A percentile compares a stretch with the other conserved stretches of the same genome.
phyloP scores from a whole-genome alignment of 2,797 vertebrate species.

The Tangara arthus region DNA sequence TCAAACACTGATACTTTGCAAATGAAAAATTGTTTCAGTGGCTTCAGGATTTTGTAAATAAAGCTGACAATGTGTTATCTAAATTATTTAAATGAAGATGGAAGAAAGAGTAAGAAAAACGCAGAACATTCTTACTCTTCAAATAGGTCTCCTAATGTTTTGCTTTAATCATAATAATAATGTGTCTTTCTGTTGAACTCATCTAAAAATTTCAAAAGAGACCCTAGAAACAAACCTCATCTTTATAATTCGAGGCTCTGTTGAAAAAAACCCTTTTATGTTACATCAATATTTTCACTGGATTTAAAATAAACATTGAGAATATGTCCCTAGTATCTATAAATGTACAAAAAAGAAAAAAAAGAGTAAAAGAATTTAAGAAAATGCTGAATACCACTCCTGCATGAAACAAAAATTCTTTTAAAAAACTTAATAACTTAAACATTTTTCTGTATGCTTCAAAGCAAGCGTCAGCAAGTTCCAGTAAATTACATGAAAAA shows the following conservation, averaged over 20 bases:
- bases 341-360: rapidly evolving
- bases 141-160: background rate
- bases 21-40: background rate
- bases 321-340: background rate
- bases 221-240: background rate
- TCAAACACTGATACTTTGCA: background rate
- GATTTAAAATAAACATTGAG: background rate
- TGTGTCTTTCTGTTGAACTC: background rate
- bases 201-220: background rate
- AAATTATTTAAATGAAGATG: background rate
- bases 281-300: background rate
- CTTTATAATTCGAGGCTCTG: background rate
- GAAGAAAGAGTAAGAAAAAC: background rate
- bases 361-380: background rate
- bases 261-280: background rate
- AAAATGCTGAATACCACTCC: background rate
- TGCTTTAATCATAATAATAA: background rate
- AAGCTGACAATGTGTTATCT: background rate
- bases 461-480: background rate
- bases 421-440: background rate
- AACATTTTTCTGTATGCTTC: background rate
- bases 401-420: background rate
- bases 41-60: background rate
- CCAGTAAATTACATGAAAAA: background rate
- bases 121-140: background rate